Percentiles rank a stretch among this genome's conserved stretches.
Evolutionary conservation across 2,797 vertebrate genomes (phyloP).

Genomic region (Premnoplex brunnescens): DNA sequence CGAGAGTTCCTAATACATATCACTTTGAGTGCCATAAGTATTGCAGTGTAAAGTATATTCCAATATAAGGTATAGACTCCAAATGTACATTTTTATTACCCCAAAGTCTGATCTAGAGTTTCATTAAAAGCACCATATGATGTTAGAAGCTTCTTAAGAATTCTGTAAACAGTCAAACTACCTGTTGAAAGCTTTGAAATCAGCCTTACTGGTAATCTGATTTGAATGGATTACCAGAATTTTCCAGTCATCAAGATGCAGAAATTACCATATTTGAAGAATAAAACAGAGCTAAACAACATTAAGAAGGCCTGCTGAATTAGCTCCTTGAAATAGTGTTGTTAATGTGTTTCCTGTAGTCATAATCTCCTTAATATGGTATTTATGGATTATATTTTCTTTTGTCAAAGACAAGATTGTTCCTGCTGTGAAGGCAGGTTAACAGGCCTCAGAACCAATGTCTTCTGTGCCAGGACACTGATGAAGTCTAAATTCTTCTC

Average conservation of each 20-base stretch:
- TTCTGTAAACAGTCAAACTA: not conserved
- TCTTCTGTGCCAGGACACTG: not conserved
- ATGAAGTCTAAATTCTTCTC: slow-evolving; percentile 2
- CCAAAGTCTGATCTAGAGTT: not conserved
- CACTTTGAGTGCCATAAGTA: not conserved
- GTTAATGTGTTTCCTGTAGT: slow-evolving; percentile 20
- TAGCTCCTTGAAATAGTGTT: not conserved
- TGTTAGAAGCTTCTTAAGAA: not conserved
- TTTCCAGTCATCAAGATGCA: not conserved
- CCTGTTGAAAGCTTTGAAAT: not conserved
- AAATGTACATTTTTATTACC: not conserved
- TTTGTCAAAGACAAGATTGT: not conserved
- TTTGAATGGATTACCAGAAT: not conserved
- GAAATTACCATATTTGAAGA: not conserved
- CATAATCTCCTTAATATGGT: not conserved
- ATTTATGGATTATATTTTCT: not conserved
- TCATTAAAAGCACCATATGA: not conserved
- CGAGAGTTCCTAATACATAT: not conserved
- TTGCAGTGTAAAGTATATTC: not conserved
- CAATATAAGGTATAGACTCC: not conserved
- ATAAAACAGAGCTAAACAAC: not conserved
- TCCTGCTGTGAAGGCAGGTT: slow-evolving; percentile 1
- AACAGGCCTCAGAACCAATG: not conserved
- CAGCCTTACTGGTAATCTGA: not conserved
- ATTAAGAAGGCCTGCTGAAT: not conserved